Evolutionary conservation across 2,797 vertebrate species (phyloP).

Genomic region (Myotis pilosus): DNA sequence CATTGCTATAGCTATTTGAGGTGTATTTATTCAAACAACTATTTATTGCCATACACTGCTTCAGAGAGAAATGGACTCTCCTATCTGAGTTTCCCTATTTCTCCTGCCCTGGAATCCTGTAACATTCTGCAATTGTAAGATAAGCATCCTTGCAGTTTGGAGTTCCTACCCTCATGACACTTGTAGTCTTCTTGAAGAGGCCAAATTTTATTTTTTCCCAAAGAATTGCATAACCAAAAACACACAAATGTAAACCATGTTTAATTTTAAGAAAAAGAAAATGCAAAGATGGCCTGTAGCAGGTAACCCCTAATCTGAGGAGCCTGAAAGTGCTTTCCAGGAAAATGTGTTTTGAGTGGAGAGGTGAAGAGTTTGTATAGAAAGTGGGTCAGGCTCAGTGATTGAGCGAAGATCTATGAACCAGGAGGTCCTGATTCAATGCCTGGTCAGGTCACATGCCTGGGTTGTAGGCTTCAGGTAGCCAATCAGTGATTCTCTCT

Average conservation of each 20-base stretch:
- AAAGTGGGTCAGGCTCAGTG: not conserved
- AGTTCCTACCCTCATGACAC: not conserved
- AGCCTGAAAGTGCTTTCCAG: not conserved
- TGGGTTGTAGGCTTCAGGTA: no score
- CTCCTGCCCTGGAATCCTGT: no score
- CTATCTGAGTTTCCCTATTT: no score
- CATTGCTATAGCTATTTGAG: not conserved
- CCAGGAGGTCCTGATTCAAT: no score
- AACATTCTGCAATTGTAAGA: no score
- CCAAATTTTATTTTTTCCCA: not conserved
- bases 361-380: not conserved
- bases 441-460: no score
- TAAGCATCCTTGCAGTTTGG: no score
- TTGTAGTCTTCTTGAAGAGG: not conserved
- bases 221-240: not conserved
- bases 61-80: not conserved
- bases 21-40: not conserved
- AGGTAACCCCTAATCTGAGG: not conserved
- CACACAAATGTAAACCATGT: not conserved
- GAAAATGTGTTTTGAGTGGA: not conserved
- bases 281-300: rapidly evolving
- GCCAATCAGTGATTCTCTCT: no score
- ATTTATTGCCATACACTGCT: not conserved
- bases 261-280: not conserved
- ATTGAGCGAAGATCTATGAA: no score